phyloP scores from a whole-genome alignment of 2,797 vertebrate genomes.

The Harpagifer antarcticus region DNA sequence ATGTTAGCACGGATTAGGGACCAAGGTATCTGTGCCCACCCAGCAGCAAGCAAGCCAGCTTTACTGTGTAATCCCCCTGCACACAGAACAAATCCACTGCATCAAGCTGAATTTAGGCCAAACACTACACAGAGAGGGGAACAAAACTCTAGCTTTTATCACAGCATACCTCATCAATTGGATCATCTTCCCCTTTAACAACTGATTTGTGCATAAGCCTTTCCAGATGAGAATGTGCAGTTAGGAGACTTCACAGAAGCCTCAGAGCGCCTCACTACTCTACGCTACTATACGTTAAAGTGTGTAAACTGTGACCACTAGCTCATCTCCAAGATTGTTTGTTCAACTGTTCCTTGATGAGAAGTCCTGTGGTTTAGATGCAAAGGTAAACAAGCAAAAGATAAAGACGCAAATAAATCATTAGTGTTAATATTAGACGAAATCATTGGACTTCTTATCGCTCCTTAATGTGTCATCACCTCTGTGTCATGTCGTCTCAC shows the following conservation, averaged over 20 bases:
- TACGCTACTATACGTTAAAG: slow-evolving; percentile 49
- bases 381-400: too few species aligned
- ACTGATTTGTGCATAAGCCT: slow-evolving; percentile 68
- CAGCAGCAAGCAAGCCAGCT: slow-evolving; percentile 79
- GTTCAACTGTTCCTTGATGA: slow-evolving; percentile 46
- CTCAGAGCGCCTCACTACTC: slow-evolving; percentile 35
- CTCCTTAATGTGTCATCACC: slow-evolving; percentile 84
- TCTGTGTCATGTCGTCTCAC: slow-evolving; percentile 88
- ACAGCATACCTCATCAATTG: slow-evolving; percentile 80
- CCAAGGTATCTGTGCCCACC: slow-evolving; percentile 83
- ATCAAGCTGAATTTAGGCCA: slow-evolving; percentile 83
- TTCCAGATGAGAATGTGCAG: slow-evolving; percentile 77
- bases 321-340: slow-evolving; percentile 51
- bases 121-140: slow-evolving; percentile 59
- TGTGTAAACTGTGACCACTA: slow-evolving; percentile 56
- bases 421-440: slow-evolving; percentile 76
- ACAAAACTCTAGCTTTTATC: slow-evolving; percentile 67
- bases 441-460: slow-evolving; percentile 76
- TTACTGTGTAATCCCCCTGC: slow-evolving; percentile 81
- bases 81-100: slow-evolving; percentile 82
- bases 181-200: slow-evolving; percentile 75
- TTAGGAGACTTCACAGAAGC: slow-evolving; percentile 74
- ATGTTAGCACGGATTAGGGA: slow-evolving; percentile 81
- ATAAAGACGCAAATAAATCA: slow-evolving; percentile 82
- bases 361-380: slow-evolving; percentile 37